These are phyloP conservation scores for Oplegnathus fasciatus DNA, from an alignment of 2,113 vertebrate species.

Conservation along the genomic window DNA sequence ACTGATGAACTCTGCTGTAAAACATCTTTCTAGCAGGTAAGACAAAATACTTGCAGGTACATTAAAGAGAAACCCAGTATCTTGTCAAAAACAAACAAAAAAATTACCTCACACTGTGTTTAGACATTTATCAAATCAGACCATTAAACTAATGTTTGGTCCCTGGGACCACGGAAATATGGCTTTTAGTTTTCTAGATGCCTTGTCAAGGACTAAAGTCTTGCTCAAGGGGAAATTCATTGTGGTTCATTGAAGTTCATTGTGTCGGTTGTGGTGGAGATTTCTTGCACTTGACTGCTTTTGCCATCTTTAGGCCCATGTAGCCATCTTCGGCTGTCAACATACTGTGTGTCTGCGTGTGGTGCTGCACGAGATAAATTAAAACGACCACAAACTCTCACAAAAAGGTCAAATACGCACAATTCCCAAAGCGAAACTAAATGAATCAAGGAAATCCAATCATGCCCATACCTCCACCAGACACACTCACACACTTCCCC, in stretches of 20 bases:
- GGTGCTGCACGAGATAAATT: slow-evolving; percentile 1
- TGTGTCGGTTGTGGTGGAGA: neutral
- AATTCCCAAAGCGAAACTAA: slow-evolving; percentile 2
- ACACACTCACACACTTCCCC: slow-evolving; percentile 33
- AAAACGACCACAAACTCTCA: slow-evolving; percentile 1
- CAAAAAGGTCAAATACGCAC: neutral
- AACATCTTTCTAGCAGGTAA: neutral
- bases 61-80: neutral
- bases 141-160: neutral
- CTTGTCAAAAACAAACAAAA: neutral
- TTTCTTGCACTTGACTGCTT: neutral
- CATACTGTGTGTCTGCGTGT: neutral
- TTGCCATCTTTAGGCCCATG: neutral
- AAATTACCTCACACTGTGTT: neutral
- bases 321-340: neutral
- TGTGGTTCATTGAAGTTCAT: too few species aligned
- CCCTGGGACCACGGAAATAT: neutral
- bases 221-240: neutral
- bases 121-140: neutral
- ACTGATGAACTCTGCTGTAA: neutral
- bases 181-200: neutral
- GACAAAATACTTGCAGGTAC: neutral
- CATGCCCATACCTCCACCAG: neutral
- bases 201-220: neutral
- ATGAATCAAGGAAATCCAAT: slow-evolving; percentile 49